Evolutionary conservation across 2,888 invertebrate genomes (phyloP).

Genomic region (Trissolcus japonicus): DNA sequence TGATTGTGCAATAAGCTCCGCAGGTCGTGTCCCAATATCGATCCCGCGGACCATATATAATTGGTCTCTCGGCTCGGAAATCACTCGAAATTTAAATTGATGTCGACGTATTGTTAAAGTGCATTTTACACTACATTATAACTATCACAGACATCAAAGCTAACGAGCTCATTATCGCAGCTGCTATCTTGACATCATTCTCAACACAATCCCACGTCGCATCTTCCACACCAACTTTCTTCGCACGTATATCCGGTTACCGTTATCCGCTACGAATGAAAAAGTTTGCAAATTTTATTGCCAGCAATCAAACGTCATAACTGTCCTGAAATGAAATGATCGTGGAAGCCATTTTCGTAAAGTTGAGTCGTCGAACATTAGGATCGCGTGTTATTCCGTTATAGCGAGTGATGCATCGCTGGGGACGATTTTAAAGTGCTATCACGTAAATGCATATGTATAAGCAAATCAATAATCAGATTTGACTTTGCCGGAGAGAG

Average conservation of each 20-base stretch:
- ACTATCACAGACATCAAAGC: conserved; percentile 39
- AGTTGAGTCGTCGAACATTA: conserved; percentile 28
- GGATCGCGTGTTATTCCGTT: conserved; percentile 52
- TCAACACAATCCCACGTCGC: neutral
- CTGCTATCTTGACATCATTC: conserved; percentile 48
- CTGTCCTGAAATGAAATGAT: conserved; percentile 6
- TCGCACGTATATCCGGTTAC: no score
- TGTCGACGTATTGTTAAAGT: conserved; percentile 51
- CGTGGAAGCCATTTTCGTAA: conserved; percentile 39
- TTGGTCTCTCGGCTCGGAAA: conserved; percentile 49
- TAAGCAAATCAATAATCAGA: conserved; percentile 58
- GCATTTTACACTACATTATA: conserved; percentile 32
- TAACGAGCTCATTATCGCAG: conserved; percentile 52
- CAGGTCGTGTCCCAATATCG: conserved; percentile 47
- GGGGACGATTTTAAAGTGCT: conserved; percentile 55
- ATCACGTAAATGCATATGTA: conserved; percentile 57
- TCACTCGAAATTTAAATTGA: conserved; percentile 54
- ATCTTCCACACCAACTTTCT: neutral
- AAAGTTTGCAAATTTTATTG: neutral
- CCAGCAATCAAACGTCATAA: neutral
- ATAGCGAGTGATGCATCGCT: conserved; percentile 50
- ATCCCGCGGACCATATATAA: conserved; percentile 29
- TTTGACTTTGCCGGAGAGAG: conserved; percentile 46
- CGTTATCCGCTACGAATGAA: no score
- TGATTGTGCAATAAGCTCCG: conserved; percentile 39